Evolutionary conservation across 2,113 vertebrate genomes (phyloP).

Genomic region (Oryctolagus cuniculus): mOryCun1.1 NC_091438.1:5006001-5006500

Average conservation of each 20-base stretch:
- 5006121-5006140: neutral
- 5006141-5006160: neutral
- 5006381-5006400: neutral
- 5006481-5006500: neutral
- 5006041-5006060: neutral
- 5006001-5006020: neutral
- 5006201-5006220: neutral
- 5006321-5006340: no score
- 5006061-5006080: conserved; percentile 15
- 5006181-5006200: neutral
- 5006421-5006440: neutral
- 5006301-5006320: neutral
- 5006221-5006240: no score
- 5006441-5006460: neutral
- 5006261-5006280: neutral
- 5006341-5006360: neutral
- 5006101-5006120: neutral
- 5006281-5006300: neutral
- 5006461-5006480: neutral
- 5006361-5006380: neutral
- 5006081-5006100: neutral
- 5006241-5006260: neutral
- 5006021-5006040: neutral
- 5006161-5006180: neutral
- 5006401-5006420: rapidly evolving